Evolutionary conservation across 2,797 vertebrate genomes (phyloP).

Genomic region (Margarornis squamiger): DNA sequence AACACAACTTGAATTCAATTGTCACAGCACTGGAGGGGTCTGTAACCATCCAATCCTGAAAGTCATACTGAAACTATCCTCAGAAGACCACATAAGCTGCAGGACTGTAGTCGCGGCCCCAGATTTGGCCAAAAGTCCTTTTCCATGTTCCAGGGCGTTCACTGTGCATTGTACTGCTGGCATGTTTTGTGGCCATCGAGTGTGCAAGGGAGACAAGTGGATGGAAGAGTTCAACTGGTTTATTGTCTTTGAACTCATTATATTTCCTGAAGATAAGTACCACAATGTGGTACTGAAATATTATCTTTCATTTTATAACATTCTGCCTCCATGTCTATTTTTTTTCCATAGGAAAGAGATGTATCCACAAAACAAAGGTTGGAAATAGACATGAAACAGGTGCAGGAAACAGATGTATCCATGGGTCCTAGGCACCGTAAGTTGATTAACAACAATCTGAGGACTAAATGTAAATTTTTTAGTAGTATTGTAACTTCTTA

Average conservation of each 20-base stretch:
- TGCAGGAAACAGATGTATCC: not conserved
- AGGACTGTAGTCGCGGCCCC: not conserved
- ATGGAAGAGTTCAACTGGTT: not conserved
- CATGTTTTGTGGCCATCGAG: not conserved
- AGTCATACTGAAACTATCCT: not conserved
- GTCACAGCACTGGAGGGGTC: not conserved
- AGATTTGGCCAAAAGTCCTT: not conserved
- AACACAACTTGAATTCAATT: not conserved
- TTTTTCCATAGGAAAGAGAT: not conserved
- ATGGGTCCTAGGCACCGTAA: not conserved
- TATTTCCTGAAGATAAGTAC: not conserved
- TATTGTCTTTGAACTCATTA: not conserved
- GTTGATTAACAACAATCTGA: not conserved
- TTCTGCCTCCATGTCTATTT: not conserved
- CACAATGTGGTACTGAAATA: not conserved
- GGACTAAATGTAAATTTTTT: not conserved
- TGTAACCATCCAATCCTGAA: not conserved
- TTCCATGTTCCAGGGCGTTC: not conserved
- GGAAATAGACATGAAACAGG: not conserved
- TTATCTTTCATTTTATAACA: not conserved
- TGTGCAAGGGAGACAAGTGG: not conserved
- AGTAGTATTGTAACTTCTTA: not conserved
- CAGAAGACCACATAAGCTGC: not conserved
- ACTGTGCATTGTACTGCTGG: accelerated
- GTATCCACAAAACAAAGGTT: not conserved